Evolutionary conservation across 2,888 invertebrate genomes (phyloP), one percentile per base, ranked within the genome.

Genomic region (Lordiphosa andalusiaca): DNA sequence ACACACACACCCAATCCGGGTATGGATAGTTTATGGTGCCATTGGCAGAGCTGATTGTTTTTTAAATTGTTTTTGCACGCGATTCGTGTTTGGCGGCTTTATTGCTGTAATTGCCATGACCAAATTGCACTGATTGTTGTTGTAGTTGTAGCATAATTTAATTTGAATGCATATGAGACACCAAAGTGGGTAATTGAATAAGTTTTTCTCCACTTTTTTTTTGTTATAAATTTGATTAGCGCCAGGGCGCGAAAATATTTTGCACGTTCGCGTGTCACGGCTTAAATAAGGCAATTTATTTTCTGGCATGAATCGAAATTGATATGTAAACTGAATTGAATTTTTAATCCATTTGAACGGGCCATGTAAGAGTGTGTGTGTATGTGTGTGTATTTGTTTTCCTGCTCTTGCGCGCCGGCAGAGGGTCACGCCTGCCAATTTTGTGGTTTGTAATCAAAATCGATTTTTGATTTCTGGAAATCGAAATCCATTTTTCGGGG

Each of bases 141-240:
- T 49, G 19, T 44, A 42, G 48, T 21, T 46, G 21, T 49, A 71
- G 67, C 69, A 84, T 84, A 81, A 84, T 84, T 84, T 72, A 84
- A 81, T 81, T 81, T 81, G 78, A 82, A 82, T 81, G 69, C 68
- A 83, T 80, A 74, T 71, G 71, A 57, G 61, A 67, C 65, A 40
- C 67, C 72, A 74, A 86, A 81, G 71, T 75, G 75, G 75, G 70
- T 87, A 87, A 87, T 87, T 87, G 87, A 87, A 87, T 87, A 87
- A 86, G 75, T 87, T 87, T 85, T 44, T 37, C 49, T 60, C 46
- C 50, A 25, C 35, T 38, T 33, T 46, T 57, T 38, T 33, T 46
- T 57, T 50, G 53, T 6, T 37, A 73, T 85, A 84, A 87, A 87
- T 86, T 86, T 87, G 84, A 86, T 87, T 86, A 87, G 83, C 59